Percentiles rank a stretch among this genome's conserved stretches.
These are phyloP conservation scores for Cryptocephalus primarius DNA, from an alignment of 2,888 invertebrate genomes.

Conservation along the genomic window DNA sequence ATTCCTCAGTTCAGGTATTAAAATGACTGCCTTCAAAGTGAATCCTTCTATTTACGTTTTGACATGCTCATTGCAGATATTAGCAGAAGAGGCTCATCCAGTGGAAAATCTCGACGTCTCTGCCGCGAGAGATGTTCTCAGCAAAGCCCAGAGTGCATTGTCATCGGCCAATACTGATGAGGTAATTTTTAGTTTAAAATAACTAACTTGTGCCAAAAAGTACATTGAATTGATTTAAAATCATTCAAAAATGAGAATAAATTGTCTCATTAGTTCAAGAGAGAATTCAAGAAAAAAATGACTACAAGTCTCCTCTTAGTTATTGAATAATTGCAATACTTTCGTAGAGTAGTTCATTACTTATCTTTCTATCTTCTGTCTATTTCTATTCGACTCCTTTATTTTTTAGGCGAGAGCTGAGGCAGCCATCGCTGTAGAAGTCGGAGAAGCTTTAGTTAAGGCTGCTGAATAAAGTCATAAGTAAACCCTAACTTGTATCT, in stretches of 20 bases:
- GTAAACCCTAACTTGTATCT: constrained; percentile 1
- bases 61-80: constrained; percentile 45
- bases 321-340: too few relatives aligned
- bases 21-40: background rate
- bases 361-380: background rate
- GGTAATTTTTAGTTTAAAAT: constrained; percentile 36
- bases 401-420: constrained; percentile 64
- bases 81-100: constrained; percentile 92
- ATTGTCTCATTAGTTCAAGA: too few relatives aligned
- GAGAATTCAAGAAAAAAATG: too few relatives aligned
- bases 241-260: too few relatives aligned
- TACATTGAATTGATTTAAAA: too few relatives aligned
- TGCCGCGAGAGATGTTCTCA: constrained; percentile 73
- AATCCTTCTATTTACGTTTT: background rate
- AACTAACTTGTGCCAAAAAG: background rate
- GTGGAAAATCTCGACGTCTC: constrained; percentile 70
- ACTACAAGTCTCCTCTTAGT: too few relatives aligned
- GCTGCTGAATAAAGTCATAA: constrained; percentile 50
- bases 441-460: constrained; percentile 86
- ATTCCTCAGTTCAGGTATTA: constrained; percentile 86
- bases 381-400: constrained; percentile 7
- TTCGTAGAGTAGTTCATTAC: too few relatives aligned
- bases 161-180: constrained; percentile 70
- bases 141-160: constrained; percentile 73
- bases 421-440: constrained; percentile 88